Evolutionary conservation across 2,797 vertebrate species (phyloP).

Genomic region (Sardinella longiceps): DNA sequence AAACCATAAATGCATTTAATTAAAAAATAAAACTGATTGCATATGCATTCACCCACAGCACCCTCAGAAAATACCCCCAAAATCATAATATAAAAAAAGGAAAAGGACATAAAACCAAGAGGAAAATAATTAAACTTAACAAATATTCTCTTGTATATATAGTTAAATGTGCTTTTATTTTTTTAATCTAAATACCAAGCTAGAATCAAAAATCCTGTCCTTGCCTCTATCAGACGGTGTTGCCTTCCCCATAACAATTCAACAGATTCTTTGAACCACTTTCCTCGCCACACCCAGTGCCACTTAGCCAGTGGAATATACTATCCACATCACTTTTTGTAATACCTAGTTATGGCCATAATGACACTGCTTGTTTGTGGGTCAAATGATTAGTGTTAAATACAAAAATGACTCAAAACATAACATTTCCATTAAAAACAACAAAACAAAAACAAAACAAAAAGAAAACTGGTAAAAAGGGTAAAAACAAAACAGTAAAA

Average conservation of each 20-base stretch:
- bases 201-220: constrained; percentile 60
- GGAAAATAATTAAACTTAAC: constrained; percentile 72
- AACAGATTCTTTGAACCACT: constrained; percentile 43
- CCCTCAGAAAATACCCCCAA: constrained; percentile 68
- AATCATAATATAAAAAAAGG: constrained; percentile 71
- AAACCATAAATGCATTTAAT: constrained; percentile 72
- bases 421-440: neutral
- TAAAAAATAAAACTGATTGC: constrained; percentile 77
- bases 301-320: neutral
- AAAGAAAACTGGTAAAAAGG: constrained; percentile 34
- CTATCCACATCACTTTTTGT: neutral
- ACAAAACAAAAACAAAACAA: constrained; percentile 30
- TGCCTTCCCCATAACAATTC: constrained; percentile 53
- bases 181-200: constrained; percentile 61
- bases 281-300: constrained; percentile 23
- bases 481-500: constrained; percentile 46
- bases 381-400: constrained; percentile 25
- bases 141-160: constrained; percentile 81
- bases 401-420: constrained; percentile 19
- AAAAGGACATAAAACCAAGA: constrained; percentile 68
- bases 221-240: constrained; percentile 56
- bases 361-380: constrained; percentile 11
- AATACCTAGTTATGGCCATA: neutral
- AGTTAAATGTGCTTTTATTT: constrained; percentile 80
- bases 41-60: constrained; percentile 79